Evolutionary conservation across 2,113 vertebrate genomes (phyloP), one percentile per base, ranked within the genome.

Genomic region (Gila orcuttii): DNA sequence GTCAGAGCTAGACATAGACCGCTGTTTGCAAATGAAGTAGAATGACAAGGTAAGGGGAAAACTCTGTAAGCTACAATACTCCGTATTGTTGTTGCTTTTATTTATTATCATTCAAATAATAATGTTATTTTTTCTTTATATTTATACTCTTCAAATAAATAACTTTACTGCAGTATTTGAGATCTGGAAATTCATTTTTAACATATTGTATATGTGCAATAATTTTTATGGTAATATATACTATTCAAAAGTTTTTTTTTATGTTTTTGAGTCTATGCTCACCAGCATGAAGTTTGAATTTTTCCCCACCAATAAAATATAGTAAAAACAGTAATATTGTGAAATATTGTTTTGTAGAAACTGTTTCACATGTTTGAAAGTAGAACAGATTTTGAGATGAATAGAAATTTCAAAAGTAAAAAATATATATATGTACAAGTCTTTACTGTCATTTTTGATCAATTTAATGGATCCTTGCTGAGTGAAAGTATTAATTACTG

Each of bases 141-240:
- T 94, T 94, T 94, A 91, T 94, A 93, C 87, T 91, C 82, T 91
- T 90, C 47, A 90, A 95, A 94, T 94, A 95, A 94, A 95, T 87
- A 89, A 62, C n/a, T 83, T 86, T 78, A 80, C 60, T 82, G 62
- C 79, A 86, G 28, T 31, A 81, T 88, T 84, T 90, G 90, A 91
- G 25, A 82, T 52, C 19, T 31, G 36, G 10, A 42, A 79, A 60
- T 15, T 52, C 15, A 50, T 77, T 3, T 55, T 31, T 31, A 28
- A 23, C 74, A 77, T 3, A 28, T 28, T 45, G 42, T 45, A 45
- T 42, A 73, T 66, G 19, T 33, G 17, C 8, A 19, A 36, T 36
- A 7, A 11, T 77, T 21, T 57, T 10, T 12, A 3, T 78, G 50
- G 2, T 23, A 23, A 79, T 21, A n/a, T 39, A 55, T 55, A 36